Base-by-base conservation (phyloP, 2,888 invertebrate species). In the Epistrophe eligans region DNA sequence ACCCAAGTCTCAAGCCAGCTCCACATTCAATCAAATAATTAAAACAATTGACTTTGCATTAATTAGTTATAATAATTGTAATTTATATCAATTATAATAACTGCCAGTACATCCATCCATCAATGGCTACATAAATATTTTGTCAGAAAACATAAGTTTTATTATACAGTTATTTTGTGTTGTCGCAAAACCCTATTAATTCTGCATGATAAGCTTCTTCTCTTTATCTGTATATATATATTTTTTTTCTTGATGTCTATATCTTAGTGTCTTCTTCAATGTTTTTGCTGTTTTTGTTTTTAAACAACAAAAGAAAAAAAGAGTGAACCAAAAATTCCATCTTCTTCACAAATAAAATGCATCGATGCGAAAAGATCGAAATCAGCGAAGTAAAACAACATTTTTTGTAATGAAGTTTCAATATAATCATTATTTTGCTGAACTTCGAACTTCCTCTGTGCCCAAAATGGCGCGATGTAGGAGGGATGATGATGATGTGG, bases 351-450 rank as follows among this genome's bases (percentile, higher is more conserved):
- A 24, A 72, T 77, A 80, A 77, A 70, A 80, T 80, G 80, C 80
- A 84, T 67, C 60, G 80, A 79, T 64, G 79, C 71, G 84, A 72
- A 64, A 66, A 38, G 77, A 84, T 84, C 72, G 72, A 84, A 84
- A 84, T 84, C 84, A 84, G 52, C 76, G 45, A 76, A 76, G 52
- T 76, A 84, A 84, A 84, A 80, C 67, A 77, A 77, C 55, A 66
- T 84, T 80, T 24, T 85, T 81, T 73, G 62, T 77, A 81, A 85
- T 81, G 81, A 85, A 85, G 72, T 77, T 85, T 80, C 84, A 84
- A 77, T 85, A 72, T 85, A 72, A 81, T 81, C 60, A 81, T 80
- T n/a, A n/a, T n/a, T n/a, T 77, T 52, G 81, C 62, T 62, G 62
- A 77, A 62, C 72, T 80, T 84, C 64, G 6, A 32, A 24, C 45